These are phyloP conservation scores for Leptura quadrifasciata DNA, from an alignment of 2,888 invertebrate species.

Conservation along the genomic window DNA sequence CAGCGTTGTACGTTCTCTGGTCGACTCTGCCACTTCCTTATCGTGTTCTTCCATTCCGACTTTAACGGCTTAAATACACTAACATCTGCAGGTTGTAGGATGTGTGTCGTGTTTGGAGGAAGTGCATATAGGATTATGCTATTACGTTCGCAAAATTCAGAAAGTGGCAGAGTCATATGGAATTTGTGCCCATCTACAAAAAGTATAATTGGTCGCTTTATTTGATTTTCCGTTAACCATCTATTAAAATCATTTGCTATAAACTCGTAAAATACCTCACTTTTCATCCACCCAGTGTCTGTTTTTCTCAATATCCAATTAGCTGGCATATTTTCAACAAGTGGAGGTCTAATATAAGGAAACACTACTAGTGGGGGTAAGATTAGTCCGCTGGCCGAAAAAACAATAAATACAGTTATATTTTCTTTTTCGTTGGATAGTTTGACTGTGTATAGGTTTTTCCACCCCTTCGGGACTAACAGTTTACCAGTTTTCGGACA, in stretches of 20 bases:
- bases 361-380: conserved; percentile 46
- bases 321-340: conserved; percentile 34
- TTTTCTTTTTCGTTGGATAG: conserved; percentile 47
- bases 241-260: conserved; percentile 50
- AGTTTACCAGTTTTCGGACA: no score
- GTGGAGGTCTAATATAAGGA: conserved; percentile 47
- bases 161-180: conserved; percentile 54
- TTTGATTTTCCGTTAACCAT: conserved; percentile 45
- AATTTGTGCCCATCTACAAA: conserved; percentile 60
- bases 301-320: conserved; percentile 48
- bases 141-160: conserved; percentile 54
- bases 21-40: conserved; percentile 47
- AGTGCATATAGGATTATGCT: conserved; percentile 52
- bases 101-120: conserved; percentile 50
- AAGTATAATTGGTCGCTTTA: conserved; percentile 53
- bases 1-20: conserved; percentile 49
- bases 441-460: conserved; percentile 37
- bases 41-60: conserved; percentile 57
- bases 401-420: conserved; percentile 45
- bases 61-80: conserved; percentile 60
- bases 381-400: conserved; percentile 43
- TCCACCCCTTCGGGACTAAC: conserved; percentile 2
- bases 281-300: conserved; percentile 57
- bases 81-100: conserved; percentile 61
- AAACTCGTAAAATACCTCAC: conserved; percentile 54